Evolutionary conservation across 2,888 invertebrate species (phyloP).

Genomic region (Leucophenga maculata): DNA sequence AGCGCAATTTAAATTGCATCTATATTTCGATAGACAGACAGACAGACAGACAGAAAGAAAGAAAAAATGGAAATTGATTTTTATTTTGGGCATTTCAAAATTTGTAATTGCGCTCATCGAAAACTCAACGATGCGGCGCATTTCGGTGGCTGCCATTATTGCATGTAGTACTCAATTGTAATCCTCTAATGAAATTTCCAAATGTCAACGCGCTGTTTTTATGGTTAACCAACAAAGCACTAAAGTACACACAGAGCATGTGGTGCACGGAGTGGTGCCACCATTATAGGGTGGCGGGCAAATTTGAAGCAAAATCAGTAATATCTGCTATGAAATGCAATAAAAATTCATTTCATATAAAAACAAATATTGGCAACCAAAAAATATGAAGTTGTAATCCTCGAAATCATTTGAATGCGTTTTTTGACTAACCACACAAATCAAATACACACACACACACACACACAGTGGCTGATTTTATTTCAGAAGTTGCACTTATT

Average conservation of each 20-base stretch:
- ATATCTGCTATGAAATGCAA: background rate
- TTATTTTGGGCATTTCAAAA: background rate
- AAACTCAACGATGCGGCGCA: background rate
- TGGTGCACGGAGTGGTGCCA: background rate
- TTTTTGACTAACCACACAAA: conserved; percentile 11
- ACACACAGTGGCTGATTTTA: background rate
- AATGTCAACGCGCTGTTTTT: conserved; percentile 24
- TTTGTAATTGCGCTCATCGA: conserved; percentile 13
- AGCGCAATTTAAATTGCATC: background rate
- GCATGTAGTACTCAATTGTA: conserved; percentile 2
- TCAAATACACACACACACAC: conserved; percentile 1
- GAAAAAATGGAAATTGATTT: too few relatives aligned
- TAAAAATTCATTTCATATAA: background rate
- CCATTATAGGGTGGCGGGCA: too few relatives aligned
- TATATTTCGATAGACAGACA: too few relatives aligned
- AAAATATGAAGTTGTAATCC: conserved; percentile 25
- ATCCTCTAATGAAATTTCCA: conserved; percentile 21
- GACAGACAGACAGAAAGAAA: too few relatives aligned
- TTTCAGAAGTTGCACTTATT: too few relatives aligned
- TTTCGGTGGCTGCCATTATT: background rate
- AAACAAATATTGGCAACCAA: conserved; percentile 10
- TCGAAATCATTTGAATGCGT: conserved; percentile 19
- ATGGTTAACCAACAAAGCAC: conserved; percentile 25
- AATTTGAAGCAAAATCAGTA: background rate
- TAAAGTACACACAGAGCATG: background rate